phyloP scores from a whole-genome alignment of 2,797 vertebrate genomes.

The Limnodromus scolopaceus region DNA sequence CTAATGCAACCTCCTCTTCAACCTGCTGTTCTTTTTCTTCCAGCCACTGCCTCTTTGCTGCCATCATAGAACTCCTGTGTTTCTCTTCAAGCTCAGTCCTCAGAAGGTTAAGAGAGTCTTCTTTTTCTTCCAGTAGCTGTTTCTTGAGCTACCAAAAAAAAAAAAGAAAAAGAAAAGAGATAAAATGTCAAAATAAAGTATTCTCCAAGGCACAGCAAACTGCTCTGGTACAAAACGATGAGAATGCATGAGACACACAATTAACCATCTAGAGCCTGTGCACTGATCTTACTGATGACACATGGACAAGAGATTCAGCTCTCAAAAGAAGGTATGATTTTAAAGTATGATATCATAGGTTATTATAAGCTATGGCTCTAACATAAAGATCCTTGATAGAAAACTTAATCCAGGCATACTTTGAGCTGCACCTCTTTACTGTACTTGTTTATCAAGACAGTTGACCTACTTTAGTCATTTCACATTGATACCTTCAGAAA shows the following conservation, averaged over 20 bases:
- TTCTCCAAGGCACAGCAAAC: background rate
- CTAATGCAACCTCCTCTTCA: slow-evolving; percentile 73
- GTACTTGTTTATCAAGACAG: background rate
- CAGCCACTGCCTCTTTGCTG: slow-evolving; percentile 81
- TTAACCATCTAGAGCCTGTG: background rate
- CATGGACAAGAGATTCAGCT: background rate
- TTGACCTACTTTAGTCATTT: background rate
- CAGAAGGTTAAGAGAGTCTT: slow-evolving; percentile 75
- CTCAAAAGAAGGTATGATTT: background rate
- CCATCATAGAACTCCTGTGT: slow-evolving; percentile 71
- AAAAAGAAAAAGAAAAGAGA: background rate
- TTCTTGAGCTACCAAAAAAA: slow-evolving; percentile 74
- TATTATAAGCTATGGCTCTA: background rate
- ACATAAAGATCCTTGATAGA: too few relatives aligned
- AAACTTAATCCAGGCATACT: background rate
- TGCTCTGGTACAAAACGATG: background rate
- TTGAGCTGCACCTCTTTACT: background rate
- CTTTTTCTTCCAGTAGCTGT: slow-evolving; percentile 75
- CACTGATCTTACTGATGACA: background rate
- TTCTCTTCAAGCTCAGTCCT: slow-evolving; percentile 82
- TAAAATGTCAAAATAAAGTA: background rate
- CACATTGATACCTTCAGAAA: background rate
- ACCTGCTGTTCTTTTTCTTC: slow-evolving; percentile 81
- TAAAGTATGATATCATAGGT: background rate
- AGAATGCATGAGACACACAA: accelerated